Evolutionary conservation across 1,140 invertebrate species (phyloP), one percentile per base, ranked within the genome.

Genomic region (Rhyzopertha dominica): DNA sequence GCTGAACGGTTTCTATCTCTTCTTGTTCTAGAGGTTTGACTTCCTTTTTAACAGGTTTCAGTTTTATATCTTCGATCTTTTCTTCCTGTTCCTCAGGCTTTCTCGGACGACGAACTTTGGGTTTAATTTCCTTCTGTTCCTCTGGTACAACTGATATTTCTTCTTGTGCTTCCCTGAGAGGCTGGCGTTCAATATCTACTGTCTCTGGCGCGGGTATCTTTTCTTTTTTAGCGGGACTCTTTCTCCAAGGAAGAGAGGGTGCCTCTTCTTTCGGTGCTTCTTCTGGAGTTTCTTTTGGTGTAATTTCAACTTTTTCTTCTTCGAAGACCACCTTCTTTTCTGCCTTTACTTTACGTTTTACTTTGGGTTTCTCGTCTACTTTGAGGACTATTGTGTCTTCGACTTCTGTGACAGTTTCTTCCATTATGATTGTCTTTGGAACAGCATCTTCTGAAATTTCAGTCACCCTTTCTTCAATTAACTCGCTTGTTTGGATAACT

Each of bases 11-110:
- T 58, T 67, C 60, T 30, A 62, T 54, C 54, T 51, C 60, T 44
- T 65, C 49, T 57, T 69, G 51, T n/a, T 59, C 53, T 38, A 59
- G 49, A 10, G 22, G 23, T 17, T 28, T 25, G 4, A 17, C 22
- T 10, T 22, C 18, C 22, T 17, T 45, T 38, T 46, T 28, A 32
- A 71, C 70, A 2, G 73, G 73, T 47, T 78, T 76, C 1, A 77
- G 55, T 23, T 64, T 56, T 5, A 73, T 59, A 38, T 69, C 63
- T 58, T 75, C 72, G 29, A 41, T 30, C 19, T 36, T 47, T 43
- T 48, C 43, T 30, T 28, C 32, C 14, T 9, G 19, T 32, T 46
- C 35, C 22, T 47, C 34, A 35, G 48, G 36, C 18, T n/a, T 41
- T 30, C 48, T 37, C 34, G 35, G 22, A 41, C n/a, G n/a, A n/a